Conservation (phyloP, 2,113 vertebrate genomes). For the Pluvianellus socialis region DNA sequence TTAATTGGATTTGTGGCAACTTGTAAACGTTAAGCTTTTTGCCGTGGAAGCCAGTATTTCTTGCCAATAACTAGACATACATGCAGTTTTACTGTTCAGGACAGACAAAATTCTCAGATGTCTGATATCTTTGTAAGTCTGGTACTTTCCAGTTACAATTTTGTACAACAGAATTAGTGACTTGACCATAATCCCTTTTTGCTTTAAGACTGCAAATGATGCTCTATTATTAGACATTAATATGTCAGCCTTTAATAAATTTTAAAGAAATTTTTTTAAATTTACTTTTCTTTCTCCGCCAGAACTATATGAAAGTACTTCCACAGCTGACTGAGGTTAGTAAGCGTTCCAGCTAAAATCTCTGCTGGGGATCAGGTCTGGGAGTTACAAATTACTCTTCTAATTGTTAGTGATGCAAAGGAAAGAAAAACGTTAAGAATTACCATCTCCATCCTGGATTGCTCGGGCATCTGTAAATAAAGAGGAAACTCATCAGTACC, state of each 20-base stretch:
- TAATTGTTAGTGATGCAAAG: background rate
- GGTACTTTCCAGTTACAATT: background rate
- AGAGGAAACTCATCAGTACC: conserved; percentile 9
- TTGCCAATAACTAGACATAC: background rate
- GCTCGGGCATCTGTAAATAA: conserved; percentile 80
- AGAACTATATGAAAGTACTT: background rate
- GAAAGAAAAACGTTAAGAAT: background rate
- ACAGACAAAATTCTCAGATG: background rate
- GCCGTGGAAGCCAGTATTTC: background rate
- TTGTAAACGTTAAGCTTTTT: background rate
- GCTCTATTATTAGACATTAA: background rate
- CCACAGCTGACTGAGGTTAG: background rate
- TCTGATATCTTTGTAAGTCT: background rate
- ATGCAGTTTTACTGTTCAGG: background rate
- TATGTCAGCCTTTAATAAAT: background rate
- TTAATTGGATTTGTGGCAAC: background rate
- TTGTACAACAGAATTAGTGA: background rate
- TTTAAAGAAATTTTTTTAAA: background rate
- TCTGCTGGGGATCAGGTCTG: background rate
- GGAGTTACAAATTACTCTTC: background rate
- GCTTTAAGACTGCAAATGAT: background rate
- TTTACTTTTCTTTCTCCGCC: background rate
- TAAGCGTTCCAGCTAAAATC: background rate
- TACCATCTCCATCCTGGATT: conserved; percentile 81
- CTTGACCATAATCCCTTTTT: background rate